Base-by-base conservation (phyloP, 1,140 invertebrate genomes). In the Caenorhabditis tropicalis region DNA sequence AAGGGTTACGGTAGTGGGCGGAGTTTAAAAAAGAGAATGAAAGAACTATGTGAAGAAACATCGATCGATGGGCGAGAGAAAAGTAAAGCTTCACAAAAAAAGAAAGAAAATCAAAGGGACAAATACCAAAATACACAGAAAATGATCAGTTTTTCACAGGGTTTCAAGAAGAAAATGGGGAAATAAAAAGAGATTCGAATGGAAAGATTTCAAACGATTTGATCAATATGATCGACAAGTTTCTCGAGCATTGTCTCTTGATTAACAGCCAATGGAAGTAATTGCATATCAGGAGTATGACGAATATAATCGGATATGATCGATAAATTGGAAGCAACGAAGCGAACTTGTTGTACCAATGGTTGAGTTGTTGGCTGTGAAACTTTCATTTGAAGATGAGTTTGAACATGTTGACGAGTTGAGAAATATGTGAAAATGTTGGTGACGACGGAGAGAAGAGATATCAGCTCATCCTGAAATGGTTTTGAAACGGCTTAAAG, bases 381-480 rank as follows among this genome's bases (percentile, higher is more conserved):
- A 19, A 74, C 15, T 16, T 36, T 48, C 56, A 82, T 43, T 24
- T 46, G 39, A 29, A 82, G 82, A 29, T 82, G 82, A 9, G 82
- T 48, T 21, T 65, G 82, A 19, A 82, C 36, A 29, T 82, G 82
- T 29, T 36, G 82, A 24, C 82, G 82, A 39, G 56, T 58, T 39
- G 56, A 58, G 43, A 82, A 82, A 27, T 82, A 82, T 24, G 56
- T 21, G 21, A 65, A 46, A 24, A 56, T 16, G 16, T 58, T 60
- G 39, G 39, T 58, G 58, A 58, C 56, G 16, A 82, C 60, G 56
- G 82, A 53, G 1, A 74, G 36, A 36, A 82, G 48, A 70, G 82
- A 82, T 9, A 53, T 46, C 19, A 82, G 46, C 9, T 82, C 82
- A 16, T 82, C 82, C 82, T 82, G 82, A 74, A 82, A 82, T 70